phyloP scores from a whole-genome alignment of 2,113 vertebrate species.

The Apaloderma vittatum region DNA sequence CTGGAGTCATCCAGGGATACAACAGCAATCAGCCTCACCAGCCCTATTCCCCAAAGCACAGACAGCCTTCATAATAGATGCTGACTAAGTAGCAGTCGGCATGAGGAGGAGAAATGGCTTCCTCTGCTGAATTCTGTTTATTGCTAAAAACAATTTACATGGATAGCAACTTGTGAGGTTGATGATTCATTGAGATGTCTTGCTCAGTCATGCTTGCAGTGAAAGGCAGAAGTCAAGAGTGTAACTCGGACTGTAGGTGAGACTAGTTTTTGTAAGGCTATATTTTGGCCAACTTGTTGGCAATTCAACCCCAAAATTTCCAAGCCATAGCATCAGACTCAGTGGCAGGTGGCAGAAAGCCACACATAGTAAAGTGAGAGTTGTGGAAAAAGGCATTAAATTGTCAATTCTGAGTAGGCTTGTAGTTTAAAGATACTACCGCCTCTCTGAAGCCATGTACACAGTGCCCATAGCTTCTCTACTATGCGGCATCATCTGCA shows the following conservation, averaged over 20 bases:
- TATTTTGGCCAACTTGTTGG: fast-evolving
- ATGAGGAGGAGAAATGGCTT: neutral
- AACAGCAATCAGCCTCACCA: constrained; percentile 31
- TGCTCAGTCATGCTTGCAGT: neutral
- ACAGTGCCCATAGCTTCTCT: fast-evolving
- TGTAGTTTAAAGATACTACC: neutral
- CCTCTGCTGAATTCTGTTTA: neutral
- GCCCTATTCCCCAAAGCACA: constrained; percentile 28
- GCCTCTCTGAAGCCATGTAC: fast-evolving
- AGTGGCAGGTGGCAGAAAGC: neutral
- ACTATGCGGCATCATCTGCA: neutral
- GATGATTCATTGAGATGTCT: neutral
- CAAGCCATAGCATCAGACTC: neutral
- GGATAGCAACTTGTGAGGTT: neutral
- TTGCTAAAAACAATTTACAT: constrained; percentile 17
- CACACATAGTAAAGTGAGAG: fast-evolving
- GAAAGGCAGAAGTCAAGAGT: neutral
- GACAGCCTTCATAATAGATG: constrained; percentile 23
- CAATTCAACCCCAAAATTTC: neutral
- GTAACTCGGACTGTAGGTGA: fast-evolving
- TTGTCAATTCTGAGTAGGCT: neutral
- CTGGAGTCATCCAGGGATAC: constrained; percentile 26
- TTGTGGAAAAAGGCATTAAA: neutral
- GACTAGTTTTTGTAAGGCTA: neutral
- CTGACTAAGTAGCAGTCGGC: constrained; percentile 25